These are phyloP conservation scores for Leucoraja ocellata DNA, from an alignment of 2,797 vertebrate species.

Conservation along the genomic window DNA sequence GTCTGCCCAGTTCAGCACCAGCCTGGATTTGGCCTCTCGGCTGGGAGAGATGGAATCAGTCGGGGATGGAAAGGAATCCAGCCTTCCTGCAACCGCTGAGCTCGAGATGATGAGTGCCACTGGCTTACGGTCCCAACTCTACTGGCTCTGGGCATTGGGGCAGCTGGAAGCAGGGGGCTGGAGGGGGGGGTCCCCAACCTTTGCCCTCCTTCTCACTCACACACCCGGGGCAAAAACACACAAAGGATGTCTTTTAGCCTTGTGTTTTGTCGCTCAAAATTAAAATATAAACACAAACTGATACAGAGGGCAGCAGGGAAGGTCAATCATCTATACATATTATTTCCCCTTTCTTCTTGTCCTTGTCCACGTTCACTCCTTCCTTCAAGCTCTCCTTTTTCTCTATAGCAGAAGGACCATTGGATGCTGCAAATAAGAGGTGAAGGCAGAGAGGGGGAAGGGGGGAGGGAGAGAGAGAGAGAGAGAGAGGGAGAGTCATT, in stretches of 20 bases:
- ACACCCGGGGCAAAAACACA: slow-evolving; percentile 6
- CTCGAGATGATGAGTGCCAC: neutral
- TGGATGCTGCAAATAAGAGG: neutral
- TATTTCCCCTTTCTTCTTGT: slow-evolving; percentile 79
- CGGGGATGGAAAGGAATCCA: neutral
- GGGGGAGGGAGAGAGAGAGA: no score
- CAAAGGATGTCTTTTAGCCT: neutral
- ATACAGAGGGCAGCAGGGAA: neutral
- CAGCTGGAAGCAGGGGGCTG: neutral
- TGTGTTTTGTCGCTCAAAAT: neutral
- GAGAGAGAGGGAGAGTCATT: neutral
- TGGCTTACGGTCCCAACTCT: neutral
- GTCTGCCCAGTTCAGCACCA: neutral
- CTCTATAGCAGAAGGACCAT: slow-evolving; percentile 46
- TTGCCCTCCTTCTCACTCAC: neutral
- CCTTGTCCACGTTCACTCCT: slow-evolving; percentile 63
- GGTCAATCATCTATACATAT: slow-evolving; percentile 88
- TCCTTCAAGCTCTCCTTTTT: slow-evolving; percentile 73
- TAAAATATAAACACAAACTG: slow-evolving; percentile 19
- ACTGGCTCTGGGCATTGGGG: neutral
- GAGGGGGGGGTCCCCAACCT: neutral
- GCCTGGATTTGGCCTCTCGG: neutral
- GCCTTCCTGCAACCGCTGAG: neutral
- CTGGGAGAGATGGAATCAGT: neutral
- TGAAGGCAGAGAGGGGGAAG: neutral